These are phyloP conservation scores for Sinocyclocheilus maitianheensis DNA, from an alignment of 2,113 vertebrate genomes.

Conservation along the genomic window DNA sequence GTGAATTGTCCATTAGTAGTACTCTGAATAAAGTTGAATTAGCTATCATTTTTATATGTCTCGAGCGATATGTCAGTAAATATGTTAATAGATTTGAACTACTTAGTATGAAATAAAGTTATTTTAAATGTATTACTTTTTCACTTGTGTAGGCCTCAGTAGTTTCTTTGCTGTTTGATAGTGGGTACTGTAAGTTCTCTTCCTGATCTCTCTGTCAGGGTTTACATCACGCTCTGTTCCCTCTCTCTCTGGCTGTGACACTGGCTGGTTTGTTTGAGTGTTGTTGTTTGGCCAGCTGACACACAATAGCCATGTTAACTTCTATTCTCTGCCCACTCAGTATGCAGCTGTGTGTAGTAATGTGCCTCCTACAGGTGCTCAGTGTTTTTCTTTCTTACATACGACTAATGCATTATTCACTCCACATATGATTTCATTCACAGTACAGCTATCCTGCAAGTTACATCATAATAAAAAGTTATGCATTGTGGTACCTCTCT, in stretches of 20 bases:
- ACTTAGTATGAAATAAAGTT: too few species aligned
- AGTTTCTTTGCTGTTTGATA: slow-evolving; percentile 34
- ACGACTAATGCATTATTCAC: background rate
- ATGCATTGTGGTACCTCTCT: background rate
- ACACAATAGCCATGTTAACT: slow-evolving; percentile 70
- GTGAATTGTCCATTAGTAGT: too few species aligned
- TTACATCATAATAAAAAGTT: background rate
- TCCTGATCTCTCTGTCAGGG: slow-evolving; percentile 18
- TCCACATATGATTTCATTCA: background rate
- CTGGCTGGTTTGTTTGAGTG: slow-evolving; percentile 23
- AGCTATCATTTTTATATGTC: too few species aligned
- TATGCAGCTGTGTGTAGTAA: slow-evolving; percentile 45
- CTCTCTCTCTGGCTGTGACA: slow-evolving; percentile 22
- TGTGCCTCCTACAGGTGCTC: background rate
- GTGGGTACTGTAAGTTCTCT: slow-evolving; percentile 35
- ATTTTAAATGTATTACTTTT: too few species aligned
- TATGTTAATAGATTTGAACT: too few species aligned
- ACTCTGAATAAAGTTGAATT: too few species aligned
- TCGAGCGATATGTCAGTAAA: too few species aligned
- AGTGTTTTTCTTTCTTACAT: background rate
- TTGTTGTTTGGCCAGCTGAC: slow-evolving; percentile 65
- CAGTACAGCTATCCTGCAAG: background rate
- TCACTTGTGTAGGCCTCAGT: background rate
- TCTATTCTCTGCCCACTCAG: slow-evolving; percentile 56
- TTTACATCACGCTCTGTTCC: slow-evolving; percentile 14